Conservation (phyloP, 2,113 vertebrate genomes). For the Rattus rattus region DNA sequence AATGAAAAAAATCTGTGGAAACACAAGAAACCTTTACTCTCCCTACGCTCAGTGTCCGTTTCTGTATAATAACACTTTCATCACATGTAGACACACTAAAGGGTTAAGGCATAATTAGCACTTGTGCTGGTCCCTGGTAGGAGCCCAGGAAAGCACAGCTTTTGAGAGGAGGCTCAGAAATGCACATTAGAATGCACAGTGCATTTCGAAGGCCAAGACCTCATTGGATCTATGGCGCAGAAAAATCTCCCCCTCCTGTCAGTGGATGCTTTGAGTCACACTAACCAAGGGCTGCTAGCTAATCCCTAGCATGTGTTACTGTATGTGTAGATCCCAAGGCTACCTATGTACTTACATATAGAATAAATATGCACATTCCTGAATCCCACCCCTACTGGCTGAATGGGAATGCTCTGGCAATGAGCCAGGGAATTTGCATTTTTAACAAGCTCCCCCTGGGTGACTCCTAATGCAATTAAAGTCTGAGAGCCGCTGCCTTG, state of each 20-base stretch:
- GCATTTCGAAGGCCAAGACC: background rate
- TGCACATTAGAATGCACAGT: background rate
- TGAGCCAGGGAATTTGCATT: conserved; percentile 53
- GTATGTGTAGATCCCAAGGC: no score
- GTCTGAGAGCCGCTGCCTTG: conserved; percentile 52
- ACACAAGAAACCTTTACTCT: background rate
- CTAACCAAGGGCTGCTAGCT: background rate
- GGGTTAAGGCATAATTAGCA: background rate
- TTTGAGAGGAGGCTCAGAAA: background rate
- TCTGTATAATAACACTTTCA: background rate
- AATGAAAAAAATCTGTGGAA: background rate
- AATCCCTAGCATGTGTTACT: background rate
- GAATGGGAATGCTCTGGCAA: conserved; percentile 6
- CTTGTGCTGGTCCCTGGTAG: background rate
- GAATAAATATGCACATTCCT: background rate
- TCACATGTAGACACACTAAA: background rate
- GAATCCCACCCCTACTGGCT: background rate
- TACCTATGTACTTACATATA: background rate
- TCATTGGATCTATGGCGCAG: background rate
- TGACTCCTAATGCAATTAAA: conserved; percentile 66
- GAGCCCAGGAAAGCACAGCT: background rate
- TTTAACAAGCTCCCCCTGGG: conserved; percentile 56
- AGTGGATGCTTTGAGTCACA: background rate
- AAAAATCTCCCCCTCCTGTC: background rate
- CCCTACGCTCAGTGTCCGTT: background rate